Conservation (phyloP, 2,888 invertebrate species). For the Linyphia triangularis region DNA sequence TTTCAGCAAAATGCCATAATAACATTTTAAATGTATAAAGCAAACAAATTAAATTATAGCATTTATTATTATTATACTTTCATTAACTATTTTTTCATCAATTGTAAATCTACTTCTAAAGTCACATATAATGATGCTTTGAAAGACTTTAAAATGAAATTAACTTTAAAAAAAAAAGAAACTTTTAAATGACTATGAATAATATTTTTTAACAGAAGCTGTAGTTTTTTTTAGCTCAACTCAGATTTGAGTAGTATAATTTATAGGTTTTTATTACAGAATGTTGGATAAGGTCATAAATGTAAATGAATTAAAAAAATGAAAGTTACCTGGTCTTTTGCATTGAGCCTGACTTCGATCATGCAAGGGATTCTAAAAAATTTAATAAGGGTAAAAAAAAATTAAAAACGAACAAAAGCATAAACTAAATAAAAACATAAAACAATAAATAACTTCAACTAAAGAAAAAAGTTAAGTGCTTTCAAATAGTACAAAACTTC, state of each 20-base stretch:
- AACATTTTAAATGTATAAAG: too few species aligned
- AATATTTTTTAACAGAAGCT: too few species aligned
- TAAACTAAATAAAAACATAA: slow-evolving; percentile 19
- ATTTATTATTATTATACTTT: background rate
- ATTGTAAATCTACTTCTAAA: background rate
- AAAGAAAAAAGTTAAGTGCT: background rate
- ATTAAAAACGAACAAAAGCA: slow-evolving; percentile 30
- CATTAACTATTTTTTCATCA: background rate
- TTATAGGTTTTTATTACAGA: background rate
- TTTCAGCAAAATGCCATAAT: too few species aligned
- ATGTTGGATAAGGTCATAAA: background rate
- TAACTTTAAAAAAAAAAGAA: background rate
- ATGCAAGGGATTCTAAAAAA: slow-evolving; percentile 60
- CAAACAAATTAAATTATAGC: too few species aligned
- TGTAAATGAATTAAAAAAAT: background rate
- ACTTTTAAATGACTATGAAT: background rate
- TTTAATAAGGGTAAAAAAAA: slow-evolving; percentile 8
- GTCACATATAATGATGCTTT: background rate
- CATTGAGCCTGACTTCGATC: slow-evolving; percentile 34
- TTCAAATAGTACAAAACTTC: background rate
- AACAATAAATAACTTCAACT: slow-evolving; percentile 25
- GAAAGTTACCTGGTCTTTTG: slow-evolving; percentile 64
- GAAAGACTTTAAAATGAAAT: background rate
- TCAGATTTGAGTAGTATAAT: background rate
- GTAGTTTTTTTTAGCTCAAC: background rate